Conservation (phyloP, 2,888 invertebrate species). For the Parelbella ahira region DNA sequence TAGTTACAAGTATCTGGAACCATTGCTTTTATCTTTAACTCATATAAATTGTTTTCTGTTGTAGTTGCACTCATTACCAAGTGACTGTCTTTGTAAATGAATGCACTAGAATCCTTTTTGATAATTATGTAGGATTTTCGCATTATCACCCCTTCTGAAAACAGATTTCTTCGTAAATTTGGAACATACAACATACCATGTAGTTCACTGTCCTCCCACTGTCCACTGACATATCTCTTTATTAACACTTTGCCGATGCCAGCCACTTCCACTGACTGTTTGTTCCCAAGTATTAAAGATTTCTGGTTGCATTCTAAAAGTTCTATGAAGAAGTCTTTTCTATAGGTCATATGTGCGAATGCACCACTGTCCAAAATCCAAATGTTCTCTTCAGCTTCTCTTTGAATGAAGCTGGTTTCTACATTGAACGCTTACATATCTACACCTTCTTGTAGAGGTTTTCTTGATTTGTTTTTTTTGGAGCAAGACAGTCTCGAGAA, state of each 20-base stretch:
- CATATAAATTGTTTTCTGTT: constrained; percentile 28
- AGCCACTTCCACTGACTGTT: constrained; percentile 30
- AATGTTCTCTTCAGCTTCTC: constrained; percentile 15
- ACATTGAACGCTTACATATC: constrained; percentile 33
- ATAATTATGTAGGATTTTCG: constrained; percentile 18
- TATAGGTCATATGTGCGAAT: constrained; percentile 33
- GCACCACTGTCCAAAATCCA: constrained; percentile 35
- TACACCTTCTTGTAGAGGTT: constrained; percentile 24
- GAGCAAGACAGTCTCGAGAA: constrained; percentile 32
- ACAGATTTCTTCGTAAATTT: constrained; percentile 24
- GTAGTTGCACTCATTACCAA: constrained; percentile 27
- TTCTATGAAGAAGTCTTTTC: constrained; percentile 31
- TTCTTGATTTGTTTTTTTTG: constrained; percentile 25
- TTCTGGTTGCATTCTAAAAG: no score
- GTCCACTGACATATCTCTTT: constrained; percentile 32
- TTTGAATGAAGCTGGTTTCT: constrained; percentile 4
- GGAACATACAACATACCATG: constrained; percentile 30
- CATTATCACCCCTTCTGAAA: constrained; percentile 27
- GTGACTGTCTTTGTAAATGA: constrained; percentile 23
- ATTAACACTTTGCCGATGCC: constrained; percentile 34
- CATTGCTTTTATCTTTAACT: constrained; percentile 27
- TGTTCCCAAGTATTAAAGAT: constrained; percentile 32
- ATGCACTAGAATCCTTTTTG: constrained; percentile 18
- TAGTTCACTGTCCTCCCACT: constrained; percentile 31
- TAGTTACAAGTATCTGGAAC: constrained; percentile 26